phyloP scores from a whole-genome alignment of 1,140 invertebrate genomes.

The Probaryconus sp. region DNA sequence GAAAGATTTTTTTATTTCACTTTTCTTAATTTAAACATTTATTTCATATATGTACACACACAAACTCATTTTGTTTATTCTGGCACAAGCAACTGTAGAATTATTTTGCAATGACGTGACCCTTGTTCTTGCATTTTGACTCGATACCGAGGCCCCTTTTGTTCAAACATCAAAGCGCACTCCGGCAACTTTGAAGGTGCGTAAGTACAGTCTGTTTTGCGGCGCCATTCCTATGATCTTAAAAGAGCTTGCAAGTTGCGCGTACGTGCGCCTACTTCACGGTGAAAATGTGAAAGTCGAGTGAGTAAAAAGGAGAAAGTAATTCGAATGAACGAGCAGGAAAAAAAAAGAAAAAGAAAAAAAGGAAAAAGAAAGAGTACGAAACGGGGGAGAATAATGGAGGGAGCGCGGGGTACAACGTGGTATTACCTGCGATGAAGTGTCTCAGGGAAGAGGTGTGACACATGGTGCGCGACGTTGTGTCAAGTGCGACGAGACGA shows the following conservation, averaged over 20 bases:
- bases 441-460: slow-evolving; percentile 39
- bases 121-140: slow-evolving; percentile 50
- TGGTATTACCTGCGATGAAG: slow-evolving; percentile 47
- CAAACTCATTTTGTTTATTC: too few species aligned
- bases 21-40: too few species aligned
- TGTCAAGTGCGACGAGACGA: slow-evolving; percentile 24
- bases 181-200: slow-evolving; percentile 62
- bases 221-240: slow-evolving; percentile 60
- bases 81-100: slow-evolving; percentile 34
- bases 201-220: slow-evolving; percentile 61
- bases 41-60: too few species aligned
- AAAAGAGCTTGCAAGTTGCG: slow-evolving; percentile 51
- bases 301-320: slow-evolving; percentile 41
- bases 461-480: slow-evolving; percentile 33
- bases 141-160: slow-evolving; percentile 59
- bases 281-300: slow-evolving; percentile 43
- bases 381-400: neutral
- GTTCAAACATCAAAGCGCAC: slow-evolving; percentile 63
- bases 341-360: slow-evolving; percentile 25
- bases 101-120: slow-evolving; percentile 31
- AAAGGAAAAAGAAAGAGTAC: neutral
- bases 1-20: too few species aligned
- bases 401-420: slow-evolving; percentile 7
- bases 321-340: slow-evolving; percentile 49
- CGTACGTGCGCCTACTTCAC: slow-evolving; percentile 53